Conservation (phyloP, 2,797 vertebrate species). For the Amazona finschi region DNA sequence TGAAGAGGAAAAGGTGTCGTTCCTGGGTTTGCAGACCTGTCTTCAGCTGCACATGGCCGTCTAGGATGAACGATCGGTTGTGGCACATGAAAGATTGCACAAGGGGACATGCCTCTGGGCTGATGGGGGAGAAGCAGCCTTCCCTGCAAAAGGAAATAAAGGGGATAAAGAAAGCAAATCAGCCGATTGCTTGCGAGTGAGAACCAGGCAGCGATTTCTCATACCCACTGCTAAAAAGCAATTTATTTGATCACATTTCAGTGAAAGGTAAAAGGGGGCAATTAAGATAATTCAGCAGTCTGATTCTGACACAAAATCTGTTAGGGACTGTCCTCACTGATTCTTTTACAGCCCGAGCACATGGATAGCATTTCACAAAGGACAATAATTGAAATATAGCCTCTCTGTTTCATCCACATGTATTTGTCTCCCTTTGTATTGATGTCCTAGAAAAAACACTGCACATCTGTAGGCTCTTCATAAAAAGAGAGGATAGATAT, state of each 20-base stretch:
- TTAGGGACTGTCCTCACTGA: background rate
- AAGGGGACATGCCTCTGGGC: slow-evolving; percentile 85
- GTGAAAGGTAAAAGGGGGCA: background rate
- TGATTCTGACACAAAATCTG: background rate
- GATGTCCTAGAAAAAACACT: background rate
- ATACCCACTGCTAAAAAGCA: background rate
- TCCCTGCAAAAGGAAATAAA: slow-evolving; percentile 78
- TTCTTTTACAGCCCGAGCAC: background rate
- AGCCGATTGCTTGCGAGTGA: background rate
- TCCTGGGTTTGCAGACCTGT: slow-evolving; percentile 92
- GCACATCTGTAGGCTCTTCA: background rate
- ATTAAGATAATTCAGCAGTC: background rate
- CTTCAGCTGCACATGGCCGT: slow-evolving; percentile 87
- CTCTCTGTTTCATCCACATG: background rate
- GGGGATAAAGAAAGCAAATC: background rate
- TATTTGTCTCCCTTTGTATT: background rate
- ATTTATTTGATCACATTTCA: background rate
- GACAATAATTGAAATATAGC: background rate
- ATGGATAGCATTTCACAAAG: background rate
- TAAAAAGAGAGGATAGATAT: background rate
- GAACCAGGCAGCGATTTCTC: background rate
- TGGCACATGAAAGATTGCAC: slow-evolving; percentile 87
- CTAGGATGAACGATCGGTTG: slow-evolving; percentile 81
- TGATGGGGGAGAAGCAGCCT: slow-evolving; percentile 82
- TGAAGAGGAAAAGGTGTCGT: slow-evolving; percentile 92